Evolutionary conservation across 2,113 vertebrate genomes (phyloP), one percentile per base, ranked within the genome.

Genomic region (Rana temporaria): DNA sequence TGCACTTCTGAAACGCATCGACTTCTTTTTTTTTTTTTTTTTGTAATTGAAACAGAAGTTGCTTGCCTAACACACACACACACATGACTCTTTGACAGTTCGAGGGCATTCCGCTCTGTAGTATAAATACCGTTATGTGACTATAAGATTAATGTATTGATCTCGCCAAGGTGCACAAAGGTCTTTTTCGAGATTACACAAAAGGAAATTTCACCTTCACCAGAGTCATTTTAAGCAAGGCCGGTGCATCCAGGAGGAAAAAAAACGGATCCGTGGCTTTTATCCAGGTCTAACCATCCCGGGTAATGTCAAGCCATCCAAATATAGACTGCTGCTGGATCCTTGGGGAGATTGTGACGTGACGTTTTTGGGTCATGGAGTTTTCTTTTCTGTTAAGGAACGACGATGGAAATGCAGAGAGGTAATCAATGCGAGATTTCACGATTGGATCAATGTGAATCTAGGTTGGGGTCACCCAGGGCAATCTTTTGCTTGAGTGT

Each of bases 291-390:
- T 20, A 62, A 22, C n/a, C 4, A 63, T 14, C 4, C 20, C 15
- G 24, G 20, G 42, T 73, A 30, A 57, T 57, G 24, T 32, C 17
- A 32, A 59, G 18, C 5, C 11, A 5, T 59, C 12, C 59, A 74
- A 20, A 71, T 55, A n/a, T 74, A 59, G 6, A n/a, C 17, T 15
- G 53, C 70, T 14, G 53, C 9, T 34, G 4, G 16, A 34, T 73
- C 42, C 55, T 57, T n/a, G 11, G 55, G 71, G 55, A n/a, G 15
- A 15, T 34, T 74, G 19, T 38, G 3, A 12, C 9, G 34, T 74
- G 19, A 60, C 55, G 20, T 73, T 57, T 73, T 73, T 57, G 48
- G 70, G 70, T 57, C 26, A 73, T 11, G 26, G 30, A 66, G 14
- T 59, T 38, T 73, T 20, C 19, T 26, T 26, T 24, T 20, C 60